phyloP scores from a whole-genome alignment of 2,797 vertebrate genomes.

The Chiloscyllium punctatum region DNA sequence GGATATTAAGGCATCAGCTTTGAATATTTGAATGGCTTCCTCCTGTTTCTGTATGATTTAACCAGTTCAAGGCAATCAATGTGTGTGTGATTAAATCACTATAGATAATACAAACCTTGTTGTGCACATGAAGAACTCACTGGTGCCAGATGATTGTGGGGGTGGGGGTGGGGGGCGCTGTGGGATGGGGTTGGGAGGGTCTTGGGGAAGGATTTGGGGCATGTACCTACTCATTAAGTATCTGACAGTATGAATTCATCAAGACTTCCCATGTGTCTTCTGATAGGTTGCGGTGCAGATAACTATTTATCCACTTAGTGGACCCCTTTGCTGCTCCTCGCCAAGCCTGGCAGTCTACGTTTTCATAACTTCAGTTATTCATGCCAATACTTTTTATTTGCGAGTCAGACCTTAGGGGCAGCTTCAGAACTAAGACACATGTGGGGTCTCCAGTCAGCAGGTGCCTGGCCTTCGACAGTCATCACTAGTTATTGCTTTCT shows the following conservation, averaged over 20 bases:
- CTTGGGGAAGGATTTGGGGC: too few species aligned
- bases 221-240: background rate
- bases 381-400: background rate
- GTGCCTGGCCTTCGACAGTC: background rate
- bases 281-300: background rate
- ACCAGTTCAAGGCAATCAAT: background rate
- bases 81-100: background rate
- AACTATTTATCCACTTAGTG: background rate
- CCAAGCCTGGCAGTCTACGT: background rate
- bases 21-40: background rate
- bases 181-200: too few species aligned
- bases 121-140: background rate
- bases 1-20: background rate
- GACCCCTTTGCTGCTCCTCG: background rate
- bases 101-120: background rate
- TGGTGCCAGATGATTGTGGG: background rate
- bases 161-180: too few species aligned
- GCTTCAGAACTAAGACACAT: background rate
- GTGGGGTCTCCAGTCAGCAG: background rate
- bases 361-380: background rate
- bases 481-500: too few species aligned
- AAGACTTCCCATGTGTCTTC: background rate
- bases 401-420: background rate
- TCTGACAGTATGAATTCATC: background rate
- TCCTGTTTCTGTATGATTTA: background rate